These are phyloP conservation scores for Bellardia bayeri DNA, from an alignment of 2,888 invertebrate species.

Conservation along the genomic window DNA sequence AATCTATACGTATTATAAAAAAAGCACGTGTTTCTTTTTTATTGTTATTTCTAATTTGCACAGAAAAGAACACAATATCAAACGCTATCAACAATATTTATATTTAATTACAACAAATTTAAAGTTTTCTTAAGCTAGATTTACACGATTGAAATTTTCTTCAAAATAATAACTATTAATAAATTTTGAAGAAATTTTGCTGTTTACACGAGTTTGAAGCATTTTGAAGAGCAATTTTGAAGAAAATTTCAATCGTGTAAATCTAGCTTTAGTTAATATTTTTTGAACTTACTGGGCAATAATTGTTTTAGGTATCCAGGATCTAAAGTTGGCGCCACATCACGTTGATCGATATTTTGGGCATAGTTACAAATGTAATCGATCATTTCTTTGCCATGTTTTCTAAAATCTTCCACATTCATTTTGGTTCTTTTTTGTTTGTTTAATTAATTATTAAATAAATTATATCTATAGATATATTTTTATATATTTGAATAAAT, in stretches of 20 bases:
- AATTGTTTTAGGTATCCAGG: slow-evolving; percentile 91
- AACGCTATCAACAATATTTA: too few relatives aligned
- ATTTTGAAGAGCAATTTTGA: too few relatives aligned
- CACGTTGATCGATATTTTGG: slow-evolving; percentile 87
- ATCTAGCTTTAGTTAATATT: slow-evolving; percentile 16
- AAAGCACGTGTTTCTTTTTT: slow-evolving; percentile 42
- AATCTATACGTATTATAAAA: not conserved
- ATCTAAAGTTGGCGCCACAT: slow-evolving; percentile 91
- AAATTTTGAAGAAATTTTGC: too few relatives aligned
- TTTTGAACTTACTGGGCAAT: slow-evolving; percentile 85
- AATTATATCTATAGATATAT: slow-evolving; percentile 3
- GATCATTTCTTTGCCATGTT: slow-evolving; percentile 91
- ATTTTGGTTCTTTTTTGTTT: slow-evolving; percentile 84
- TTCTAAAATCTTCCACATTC: slow-evolving; percentile 91
- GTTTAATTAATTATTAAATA: slow-evolving; percentile 22
- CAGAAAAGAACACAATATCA: too few relatives aligned
- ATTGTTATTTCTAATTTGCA: slow-evolving; percentile 2
- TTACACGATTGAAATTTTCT: too few relatives aligned
- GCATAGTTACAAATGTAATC: slow-evolving; percentile 93
- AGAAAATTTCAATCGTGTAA: too few relatives aligned
- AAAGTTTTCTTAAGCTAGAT: too few relatives aligned
- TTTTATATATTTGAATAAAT: not conserved
- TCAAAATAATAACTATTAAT: too few relatives aligned
- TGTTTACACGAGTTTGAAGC: too few relatives aligned
- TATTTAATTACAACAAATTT: too few relatives aligned